Evolutionary conservation across 92 coral and sea anemone species (phyloP).

Genomic region (Bergia sp.): DNA sequence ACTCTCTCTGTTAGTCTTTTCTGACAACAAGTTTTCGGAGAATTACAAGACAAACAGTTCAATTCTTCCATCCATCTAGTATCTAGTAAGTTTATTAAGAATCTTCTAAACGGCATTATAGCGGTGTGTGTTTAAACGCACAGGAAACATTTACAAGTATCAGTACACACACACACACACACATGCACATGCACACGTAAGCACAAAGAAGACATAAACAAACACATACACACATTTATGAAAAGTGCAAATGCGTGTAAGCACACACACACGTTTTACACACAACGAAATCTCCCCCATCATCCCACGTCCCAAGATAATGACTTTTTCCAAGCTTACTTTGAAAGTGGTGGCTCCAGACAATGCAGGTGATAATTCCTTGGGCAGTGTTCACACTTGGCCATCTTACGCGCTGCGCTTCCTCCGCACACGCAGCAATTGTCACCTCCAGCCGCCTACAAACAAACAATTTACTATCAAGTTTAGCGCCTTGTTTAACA

Average conservation of each 20-base stretch:
- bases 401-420: slow-evolving; percentile 83
- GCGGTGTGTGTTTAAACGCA: too few species aligned
- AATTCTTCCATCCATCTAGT: too few species aligned
- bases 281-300: too few species aligned
- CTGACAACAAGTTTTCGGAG: not conserved
- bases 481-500: not conserved
- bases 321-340: slow-evolving; percentile 56
- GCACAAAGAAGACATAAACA: not conserved
- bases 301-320: too few species aligned
- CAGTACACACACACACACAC: not conserved
- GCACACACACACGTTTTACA: too few species aligned
- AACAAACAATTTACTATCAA: not conserved
- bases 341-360: slow-evolving; percentile 96
- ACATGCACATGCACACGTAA: not conserved
- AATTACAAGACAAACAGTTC: not conserved
- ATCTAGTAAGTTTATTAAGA: too few species aligned
- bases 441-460: slow-evolving; percentile 94
- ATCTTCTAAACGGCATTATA: too few species aligned
- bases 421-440: slow-evolving; percentile 98
- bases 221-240: not conserved
- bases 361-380: slow-evolving; percentile 94
- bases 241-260: too few species aligned
- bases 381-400: slow-evolving; percentile 97
- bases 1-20: not conserved
- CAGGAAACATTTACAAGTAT: too few species aligned